Base-by-base conservation (phyloP, 2,797 vertebrate genomes). In the Megaceryle alcyon region DNA sequence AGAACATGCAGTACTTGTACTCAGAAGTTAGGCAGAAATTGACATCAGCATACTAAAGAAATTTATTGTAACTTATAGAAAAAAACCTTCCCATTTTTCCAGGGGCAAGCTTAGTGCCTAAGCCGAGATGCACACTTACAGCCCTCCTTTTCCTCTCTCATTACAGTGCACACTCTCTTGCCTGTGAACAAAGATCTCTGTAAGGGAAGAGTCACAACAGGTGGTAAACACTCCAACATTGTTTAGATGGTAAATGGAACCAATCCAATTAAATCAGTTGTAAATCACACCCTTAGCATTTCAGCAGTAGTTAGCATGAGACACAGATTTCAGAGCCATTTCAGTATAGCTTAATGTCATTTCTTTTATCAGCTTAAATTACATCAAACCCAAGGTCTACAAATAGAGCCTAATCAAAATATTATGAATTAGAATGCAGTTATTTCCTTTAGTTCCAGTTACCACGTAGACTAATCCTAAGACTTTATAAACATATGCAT, bases 181-280 rank as follows among this genome's bases (percentile, higher is more conserved):
- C 77, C 86, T 71, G 51, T 21, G 80, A 94, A 92, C 80, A 96
- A 91, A 94, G 82, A 94, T 84, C 66, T 92, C 73, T 82, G 75
- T 75, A 88, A 95, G 88, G 93, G 95, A 95, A 78, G 63, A 94
- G 88, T 95, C 96, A 95, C 93, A 96, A 96, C 92, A 94, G 96
- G 96, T 95, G 95, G 95, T 88, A 95, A 96, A 90, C 86, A 94
- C 83, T 90, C 81, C 95, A 96, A 37, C 95, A 88, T 96, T 96
- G 80, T 96, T 96, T 94, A 96, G 83, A 92, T 77, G 91, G 95
- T 86, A 96, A 95, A 96, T 95, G 89, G 91, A 94, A 97, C 82
- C 91, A 95, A 95, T 88, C 77, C 80, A 97, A 92, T 96, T 96
- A 95, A 92, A 93, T 94, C 82, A 73, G 82, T 33, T 90, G 85